Base-by-base conservation (phyloP, 2,113 vertebrate species). In the Megaceryle torquata region DNA sequence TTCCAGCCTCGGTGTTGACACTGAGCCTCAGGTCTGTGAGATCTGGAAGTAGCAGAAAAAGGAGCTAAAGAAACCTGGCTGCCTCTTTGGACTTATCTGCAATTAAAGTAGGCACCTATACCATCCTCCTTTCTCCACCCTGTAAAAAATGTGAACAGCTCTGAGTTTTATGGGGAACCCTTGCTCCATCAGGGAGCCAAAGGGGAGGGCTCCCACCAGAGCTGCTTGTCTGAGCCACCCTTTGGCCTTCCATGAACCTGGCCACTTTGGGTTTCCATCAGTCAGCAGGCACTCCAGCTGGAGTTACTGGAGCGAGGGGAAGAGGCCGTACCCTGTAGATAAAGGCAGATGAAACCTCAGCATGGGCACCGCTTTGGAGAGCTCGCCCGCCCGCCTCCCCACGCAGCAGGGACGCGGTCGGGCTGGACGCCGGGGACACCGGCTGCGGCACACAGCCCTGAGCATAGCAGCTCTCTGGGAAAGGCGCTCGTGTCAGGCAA, bases 331-430 rank as follows among this genome's bases (percentile, higher is more conserved):
- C 8, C 22, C 33, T 14, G 37, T 54, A 82, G 82, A 82, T 46
- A n/a, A 84, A 24, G 17, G 31, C 50, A 35, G 33, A 7, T 63
- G 13, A n/a, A 64, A 28, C 2, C 43, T 2, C 39, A 15, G 68
- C 24, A 1, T 0, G 4, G 6, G 25, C 43, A 5, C 48, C 2
- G 0, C 59, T 61, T 20, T 33, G 1, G 2, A 70, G 64, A 50
- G 56, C 77, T 75, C 6, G 1, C 33, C 28, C 1, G 4, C 43
- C 19, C 3, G 29, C 41, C n/a, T 31, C 25, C 25, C 29, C 0
- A 6, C 1, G 5, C 69, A 22, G 56, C 48, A 4, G 54, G 21
- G 25, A 15, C 46, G 12, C 1, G 1, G 29, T 3, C 2, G 35
- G 60, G 24, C 33, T 6, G 12, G 6, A 10, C 11, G 3, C 2